Base-by-base conservation (phyloP, 2,797 vertebrate genomes). In the Furcifer pardalis region DNA sequence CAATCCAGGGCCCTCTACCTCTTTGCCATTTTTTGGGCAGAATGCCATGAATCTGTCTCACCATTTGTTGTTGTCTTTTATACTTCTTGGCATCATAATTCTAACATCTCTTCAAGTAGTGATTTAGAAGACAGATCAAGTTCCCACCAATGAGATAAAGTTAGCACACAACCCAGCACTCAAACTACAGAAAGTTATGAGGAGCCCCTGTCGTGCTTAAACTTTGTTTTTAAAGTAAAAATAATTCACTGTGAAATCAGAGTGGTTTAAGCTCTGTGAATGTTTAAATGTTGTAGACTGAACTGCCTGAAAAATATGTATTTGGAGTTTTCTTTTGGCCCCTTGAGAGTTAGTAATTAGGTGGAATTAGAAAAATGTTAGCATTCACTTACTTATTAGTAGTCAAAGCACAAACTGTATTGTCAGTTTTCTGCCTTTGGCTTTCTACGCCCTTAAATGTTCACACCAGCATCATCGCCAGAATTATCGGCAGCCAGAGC, bases 381-480 rank as follows among this genome's bases (percentile, higher is more conserved):
- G 88, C 94, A 92, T 95, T 94, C 90, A 89, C 90, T 94, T 93
- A 88, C 94, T 95, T 95, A 95, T 96, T 96, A 96, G 93, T 93
- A 96, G 94, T 95, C 94, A 91, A 89, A 95, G 94, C 94, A 96
- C 95, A 95, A 94, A 95, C 94, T 96, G 94, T 93, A 94, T 95
- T 95, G 94, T 96, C 95, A 95, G 94, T 96, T 96, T 95, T 92
- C 94, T 96, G 93, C 94, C 92, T 96, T 96, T 96, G 94, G 94
- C 95, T 96, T 96, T 94, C 94, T 95, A 91, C 94, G 94, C 93
- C 94, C 95, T 96, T 95, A 94, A n/a, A 96, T 95, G 93, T 96
- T 97, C 95, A 95, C 96, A 96, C 90, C 93, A 95, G 95, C 95
- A 95, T 94, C 93, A 94, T 95, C 91, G 94, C 96, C 96, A 96